These are phyloP conservation scores for Helogale parvula DNA, from an alignment of 2,113 vertebrate genomes.

Conservation along the genomic window DNA sequence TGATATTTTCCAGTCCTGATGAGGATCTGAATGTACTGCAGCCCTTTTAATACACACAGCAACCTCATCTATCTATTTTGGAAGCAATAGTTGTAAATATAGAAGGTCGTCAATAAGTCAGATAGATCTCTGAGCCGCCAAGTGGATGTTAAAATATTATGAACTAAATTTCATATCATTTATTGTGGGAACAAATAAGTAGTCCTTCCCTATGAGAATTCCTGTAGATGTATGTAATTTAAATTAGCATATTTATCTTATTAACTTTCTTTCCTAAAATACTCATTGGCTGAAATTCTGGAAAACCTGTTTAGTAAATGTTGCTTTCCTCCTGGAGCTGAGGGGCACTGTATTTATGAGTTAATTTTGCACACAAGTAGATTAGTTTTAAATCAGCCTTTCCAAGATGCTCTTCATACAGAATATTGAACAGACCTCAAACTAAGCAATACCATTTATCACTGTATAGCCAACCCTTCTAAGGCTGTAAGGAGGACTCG, in stretches of 20 bases:
- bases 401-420: not conserved
- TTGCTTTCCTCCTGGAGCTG: not conserved
- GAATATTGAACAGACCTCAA: not conserved
- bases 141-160: not conserved
- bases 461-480: not conserved
- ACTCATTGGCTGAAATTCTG: not conserved
- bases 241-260: not conserved
- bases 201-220: not conserved
- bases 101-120: not conserved
- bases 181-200: not conserved
- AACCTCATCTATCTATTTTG: not conserved
- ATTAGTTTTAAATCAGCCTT: constrained; percentile 16
- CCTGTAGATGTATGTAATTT: not conserved
- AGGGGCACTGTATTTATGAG: not conserved
- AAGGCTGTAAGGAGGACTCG: not conserved
- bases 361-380: not conserved
- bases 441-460: not conserved
- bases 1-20: not conserved
- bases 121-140: not conserved
- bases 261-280: not conserved
- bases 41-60: not conserved
- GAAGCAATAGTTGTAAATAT: not conserved
- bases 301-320: not conserved
- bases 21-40: not conserved
- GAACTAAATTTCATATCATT: not conserved